Conservation (phyloP, 2,888 invertebrate species). For the Drosophila ustulata region DNA sequence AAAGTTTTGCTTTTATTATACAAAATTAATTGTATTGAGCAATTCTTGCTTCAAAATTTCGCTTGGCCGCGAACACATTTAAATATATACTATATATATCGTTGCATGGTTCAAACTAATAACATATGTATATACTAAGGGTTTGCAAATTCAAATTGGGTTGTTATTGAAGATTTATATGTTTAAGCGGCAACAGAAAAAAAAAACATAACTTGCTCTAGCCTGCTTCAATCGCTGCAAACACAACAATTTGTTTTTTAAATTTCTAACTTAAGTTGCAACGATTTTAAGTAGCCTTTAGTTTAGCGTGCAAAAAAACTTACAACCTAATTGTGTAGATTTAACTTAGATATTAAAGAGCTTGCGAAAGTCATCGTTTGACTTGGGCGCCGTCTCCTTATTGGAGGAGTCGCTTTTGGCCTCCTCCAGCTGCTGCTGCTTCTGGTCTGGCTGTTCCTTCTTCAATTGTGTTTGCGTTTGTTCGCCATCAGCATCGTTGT, state of each 20-base stretch:
- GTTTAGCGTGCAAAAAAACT: not conserved
- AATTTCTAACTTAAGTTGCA: slow-evolving; percentile 4
- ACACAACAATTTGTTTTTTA: not conserved
- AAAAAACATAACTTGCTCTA: not conserved
- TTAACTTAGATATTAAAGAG: slow-evolving; percentile 57
- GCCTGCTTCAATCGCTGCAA: not conserved
- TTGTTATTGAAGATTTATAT: not conserved
- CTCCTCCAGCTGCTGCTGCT: slow-evolving; percentile 5
- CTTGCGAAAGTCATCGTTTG: slow-evolving; percentile 84
- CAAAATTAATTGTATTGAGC: too few relatives aligned
- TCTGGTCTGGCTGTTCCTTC: not conserved
- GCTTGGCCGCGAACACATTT: too few relatives aligned
- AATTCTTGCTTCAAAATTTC: too few relatives aligned
- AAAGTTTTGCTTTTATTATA: too few relatives aligned
- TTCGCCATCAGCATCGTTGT: not conserved
- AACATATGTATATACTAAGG: too few relatives aligned
- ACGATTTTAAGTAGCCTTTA: slow-evolving; percentile 8
- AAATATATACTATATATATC: too few relatives aligned
- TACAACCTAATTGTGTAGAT: slow-evolving; percentile 7
- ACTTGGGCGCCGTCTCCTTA: slow-evolving; percentile 54
- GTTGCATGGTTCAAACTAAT: too few relatives aligned
- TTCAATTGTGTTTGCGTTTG: slow-evolving; percentile 19
- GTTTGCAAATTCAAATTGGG: too few relatives aligned
- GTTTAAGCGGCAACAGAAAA: not conserved
- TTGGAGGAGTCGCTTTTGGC: too few relatives aligned